phyloP scores from a whole-genome alignment of 2,797 vertebrate genomes.

The Florisuga fusca region DNA sequence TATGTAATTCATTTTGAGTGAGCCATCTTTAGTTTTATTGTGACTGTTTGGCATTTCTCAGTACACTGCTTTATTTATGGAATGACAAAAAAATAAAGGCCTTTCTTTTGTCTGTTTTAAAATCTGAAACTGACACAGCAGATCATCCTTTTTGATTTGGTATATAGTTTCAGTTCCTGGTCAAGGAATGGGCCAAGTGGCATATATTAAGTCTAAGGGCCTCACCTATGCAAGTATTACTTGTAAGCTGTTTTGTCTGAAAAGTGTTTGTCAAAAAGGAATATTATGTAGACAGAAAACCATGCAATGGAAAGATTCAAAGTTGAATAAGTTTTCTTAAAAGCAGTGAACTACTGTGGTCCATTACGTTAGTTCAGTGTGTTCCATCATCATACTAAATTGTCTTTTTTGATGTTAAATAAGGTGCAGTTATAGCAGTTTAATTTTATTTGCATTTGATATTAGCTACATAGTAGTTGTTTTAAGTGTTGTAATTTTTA shows the following conservation, averaged over 20 bases:
- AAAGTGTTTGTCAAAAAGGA: slow-evolving; percentile 37
- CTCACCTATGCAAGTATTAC: slow-evolving; percentile 32
- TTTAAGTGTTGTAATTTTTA: slow-evolving; percentile 74
- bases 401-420: slow-evolving; percentile 63
- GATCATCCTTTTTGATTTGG: slow-evolving; percentile 40
- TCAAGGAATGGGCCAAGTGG: slow-evolving; percentile 20
- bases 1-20: slow-evolving; percentile 56
- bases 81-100: slow-evolving; percentile 51
- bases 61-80: slow-evolving; percentile 42
- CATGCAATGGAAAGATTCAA: slow-evolving; percentile 61
- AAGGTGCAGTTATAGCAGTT: slow-evolving; percentile 75
- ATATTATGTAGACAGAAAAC: slow-evolving; percentile 76
- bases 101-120: not conserved
- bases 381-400: slow-evolving; percentile 61
- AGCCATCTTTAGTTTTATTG: slow-evolving; percentile 50
- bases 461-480: slow-evolving; percentile 64
- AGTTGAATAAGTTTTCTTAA: slow-evolving; percentile 59
- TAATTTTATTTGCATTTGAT: slow-evolving; percentile 69
- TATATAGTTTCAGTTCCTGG: slow-evolving; percentile 24
- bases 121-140: slow-evolving; percentile 22
- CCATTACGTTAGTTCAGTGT: slow-evolving; percentile 50
- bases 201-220: slow-evolving; percentile 25
- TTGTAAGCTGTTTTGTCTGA: slow-evolving; percentile 48
- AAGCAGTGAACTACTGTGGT: slow-evolving; percentile 65
- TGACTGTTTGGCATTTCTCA: slow-evolving; percentile 33